Evolutionary conservation across 2,797 vertebrate species (phyloP), one percentile per base, ranked within the genome.

Genomic region (Cynodonichthys magdalenae): DNA sequence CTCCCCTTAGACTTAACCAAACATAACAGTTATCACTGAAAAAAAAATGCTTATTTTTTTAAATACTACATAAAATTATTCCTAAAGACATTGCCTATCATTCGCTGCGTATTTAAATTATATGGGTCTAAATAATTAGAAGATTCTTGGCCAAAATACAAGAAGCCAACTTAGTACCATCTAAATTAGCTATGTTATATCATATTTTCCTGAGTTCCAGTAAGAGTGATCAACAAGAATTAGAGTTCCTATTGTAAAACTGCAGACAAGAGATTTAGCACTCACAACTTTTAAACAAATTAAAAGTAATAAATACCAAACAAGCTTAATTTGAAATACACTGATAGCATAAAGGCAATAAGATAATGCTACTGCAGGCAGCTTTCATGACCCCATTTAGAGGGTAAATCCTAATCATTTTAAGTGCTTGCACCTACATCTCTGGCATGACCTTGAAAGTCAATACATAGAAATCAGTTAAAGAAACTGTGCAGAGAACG

Each of bases 321-420:
- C 29, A 62, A 74, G 24, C 61, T 51, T 7, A 34, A 64, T 56
- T 72, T 76, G 46, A 71, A 52, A 44, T 55, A 41, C 19, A 52
- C 9, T 59, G 36, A 65, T 49, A 29, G 63, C 47, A 69, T 53
- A 29, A 64, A 68, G 60, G 41, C 44, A 74, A 52, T 36, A 52
- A 69, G 45, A 69, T 56, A 29, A 77, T 44, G 57, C 55, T 60
- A 62, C 62, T 66, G 42, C 1, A 55, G 49, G 64, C 39, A 74
- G 60, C 62, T 66, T 62, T 71, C 58, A 72, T 57, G 17, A 59
- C 64, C 60, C 36, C 62, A 79, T 74, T 76, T 66, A 64, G 29
- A 81, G 61, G 81, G 49, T 58, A 63, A 59, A 79, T 63, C 67
- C 74, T 67, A 73, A 89, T 84, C 39, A 82, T 68, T 71, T 53